Evolutionary conservation across 2,888 invertebrate species (phyloP).

Genomic region (Mythimna loreyi): DNA sequence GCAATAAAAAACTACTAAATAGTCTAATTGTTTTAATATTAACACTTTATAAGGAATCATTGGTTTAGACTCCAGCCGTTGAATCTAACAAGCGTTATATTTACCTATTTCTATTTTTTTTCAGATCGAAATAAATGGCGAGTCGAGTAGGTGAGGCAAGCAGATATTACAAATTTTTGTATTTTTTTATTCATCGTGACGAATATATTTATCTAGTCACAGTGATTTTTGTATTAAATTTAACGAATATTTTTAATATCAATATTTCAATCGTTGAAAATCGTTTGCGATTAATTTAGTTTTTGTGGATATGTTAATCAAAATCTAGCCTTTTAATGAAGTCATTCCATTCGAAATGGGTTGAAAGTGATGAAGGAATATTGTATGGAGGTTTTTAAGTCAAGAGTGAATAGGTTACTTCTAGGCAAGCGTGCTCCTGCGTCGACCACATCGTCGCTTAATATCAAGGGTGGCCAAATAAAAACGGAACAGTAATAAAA

Average conservation of each 20-base stretch:
- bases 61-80: background rate
- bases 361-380: background rate
- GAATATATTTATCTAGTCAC: slow-evolving; percentile 48
- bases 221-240: slow-evolving; percentile 45
- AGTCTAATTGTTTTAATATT: no score
- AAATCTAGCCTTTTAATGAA: slow-evolving; percentile 13
- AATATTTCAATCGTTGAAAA: background rate
- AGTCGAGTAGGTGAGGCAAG: slow-evolving; percentile 74
- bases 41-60: background rate
- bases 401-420: no score
- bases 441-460: no score
- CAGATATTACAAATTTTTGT: slow-evolving; percentile 12
- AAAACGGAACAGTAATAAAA: no score
- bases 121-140: slow-evolving; percentile 77
- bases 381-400: background rate
- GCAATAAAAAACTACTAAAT: background rate
- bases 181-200: slow-evolving; percentile 51
- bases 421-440: no score
- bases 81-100: background rate
- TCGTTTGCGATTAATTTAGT: no score
- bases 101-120: slow-evolving; percentile 55
- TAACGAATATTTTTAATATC: background rate
- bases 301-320: slow-evolving; percentile 4
- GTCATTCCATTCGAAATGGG: slow-evolving; percentile 45
- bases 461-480: no score